Base-by-base conservation (phyloP, 2,797 vertebrate species). In the Oreochromis grahami region DNA sequence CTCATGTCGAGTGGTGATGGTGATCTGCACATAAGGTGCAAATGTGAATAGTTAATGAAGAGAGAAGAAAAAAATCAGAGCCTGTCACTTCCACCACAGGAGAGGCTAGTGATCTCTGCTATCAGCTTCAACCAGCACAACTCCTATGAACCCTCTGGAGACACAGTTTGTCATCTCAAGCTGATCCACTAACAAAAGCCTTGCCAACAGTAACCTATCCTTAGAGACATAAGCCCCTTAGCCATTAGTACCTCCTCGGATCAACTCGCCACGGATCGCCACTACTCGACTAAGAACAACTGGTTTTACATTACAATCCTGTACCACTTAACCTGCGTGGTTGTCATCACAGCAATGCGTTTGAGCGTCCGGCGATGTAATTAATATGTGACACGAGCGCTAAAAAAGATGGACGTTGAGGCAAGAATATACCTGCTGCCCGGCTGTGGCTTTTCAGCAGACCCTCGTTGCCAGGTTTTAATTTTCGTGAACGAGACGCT, bases 1-100 rank as follows among this genome's bases (percentile, higher is more conserved):
- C 91, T 90, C 95, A 88, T 76, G 87, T 93, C n/a, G 91, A 92
- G 95, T 92, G 92, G 90, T 74, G 84, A 95, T 90, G 92, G 88
- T 93, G 93, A 96, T 96, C 93, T 93, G 84, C 94, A 92, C 94
- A 94, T 89, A 91, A 94, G 93, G 93, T 94, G 92, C 91, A 93
- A 95, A 94, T 93, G 93, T 93, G 94, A 95, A 95, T 95, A 90
- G 92, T 87, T 96, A 95, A 96, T 95, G 93, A 95, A 89, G 93
- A 93, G 88, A 91, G 81, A 76, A 76, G 56, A 65, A 86, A 87
- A 84, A 83, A 89, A 92, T 86, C 86, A 81, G 74, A 92, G 90
- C 10, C 88, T 85, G 93, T 90, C 93, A 89, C 88, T 88, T 68
- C 91, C 89, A 93, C 91, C 84, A 79, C 90, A 72, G 90, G 93